Base-by-base conservation (phyloP, 1,140 invertebrate species). In the Littorina saxatilis region DNA sequence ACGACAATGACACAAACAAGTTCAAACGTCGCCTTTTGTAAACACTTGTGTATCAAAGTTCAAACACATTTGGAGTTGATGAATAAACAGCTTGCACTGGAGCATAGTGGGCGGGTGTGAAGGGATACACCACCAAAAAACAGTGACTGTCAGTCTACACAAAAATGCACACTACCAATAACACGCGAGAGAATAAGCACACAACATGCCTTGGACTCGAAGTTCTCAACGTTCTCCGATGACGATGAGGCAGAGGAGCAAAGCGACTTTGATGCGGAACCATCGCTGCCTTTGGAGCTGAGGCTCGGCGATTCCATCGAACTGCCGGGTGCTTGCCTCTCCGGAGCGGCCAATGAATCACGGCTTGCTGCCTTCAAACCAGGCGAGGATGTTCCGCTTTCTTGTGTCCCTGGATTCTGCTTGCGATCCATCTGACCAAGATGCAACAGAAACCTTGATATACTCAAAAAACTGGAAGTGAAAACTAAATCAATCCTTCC, bases 211-310 rank as follows among this genome's bases (percentile, higher is more conserved):
- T 86, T 88, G 75, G 84, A 87, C 85, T 91, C 88, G 73, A 87
- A 79, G 27, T 84, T 75, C 17, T 93, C 91, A 83, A 94, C 92
- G 89, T 94, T 94, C 90, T 94, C 94, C 84, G 93, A 94, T n/a
- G 94, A 94, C 29, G 94, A 94, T 39, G 94, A 95, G 85, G 94
- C 94, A 52, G 94, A 94, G 29, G 94, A 94, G 85, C 90, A 91
- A 83, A 94, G 93, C 84, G 94, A 94, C 90, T 95, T 95, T 50
- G 94, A 94, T 87, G 93, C 93, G 52, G 94, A 94, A 23, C 86
- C 85, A 27, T 84, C 86, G 81, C 84, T 88, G 58, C 80, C 84
- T 61, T 87, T 84, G 20, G 87, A 87, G 55, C 85, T 86, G 58
- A 74, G 84, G 52, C 84, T 86, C 0, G 83, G 80, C 3, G 87